A percentile compares a stretch with the other conserved stretches of the same genome.
phyloP scores from a whole-genome alignment of 2,113 vertebrate species.

The Prochilodus magdalenae region DNA sequence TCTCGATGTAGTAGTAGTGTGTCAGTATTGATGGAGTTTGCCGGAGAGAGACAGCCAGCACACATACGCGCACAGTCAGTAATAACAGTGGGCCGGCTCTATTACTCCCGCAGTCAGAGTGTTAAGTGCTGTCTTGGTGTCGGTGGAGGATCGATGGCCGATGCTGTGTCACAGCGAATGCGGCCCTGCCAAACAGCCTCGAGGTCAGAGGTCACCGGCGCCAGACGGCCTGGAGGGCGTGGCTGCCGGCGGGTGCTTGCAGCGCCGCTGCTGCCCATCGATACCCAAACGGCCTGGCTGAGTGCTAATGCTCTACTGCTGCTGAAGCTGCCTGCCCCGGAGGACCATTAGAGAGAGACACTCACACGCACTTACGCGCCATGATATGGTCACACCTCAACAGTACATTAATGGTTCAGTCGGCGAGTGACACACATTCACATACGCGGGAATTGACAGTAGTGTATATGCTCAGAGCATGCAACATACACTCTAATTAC shows the following conservation, averaged over 20 bases:
- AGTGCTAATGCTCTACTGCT: slow-evolving; percentile 95
- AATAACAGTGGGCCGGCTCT: slow-evolving; percentile 69
- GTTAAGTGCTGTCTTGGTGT: slow-evolving; percentile 83
- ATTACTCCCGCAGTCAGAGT: slow-evolving; percentile 79
- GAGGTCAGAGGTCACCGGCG: slow-evolving; percentile 87
- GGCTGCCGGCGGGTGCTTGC: slow-evolving; percentile 74
- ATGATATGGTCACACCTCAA: slow-evolving; percentile 41
- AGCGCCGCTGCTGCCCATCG: slow-evolving; percentile 82
- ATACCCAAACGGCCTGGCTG: slow-evolving; percentile 87
- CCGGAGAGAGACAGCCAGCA: neutral
- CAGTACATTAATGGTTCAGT: slow-evolving; percentile 39
- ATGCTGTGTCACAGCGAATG: slow-evolving; percentile 53
- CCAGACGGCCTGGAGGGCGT: slow-evolving; percentile 75
- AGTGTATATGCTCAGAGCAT: neutral
- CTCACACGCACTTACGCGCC: neutral
- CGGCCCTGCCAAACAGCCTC: slow-evolving; percentile 81
- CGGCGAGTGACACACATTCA: slow-evolving; percentile 10
- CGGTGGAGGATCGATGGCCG: slow-evolving; percentile 76
- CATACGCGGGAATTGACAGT: neutral
- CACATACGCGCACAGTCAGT: slow-evolving; percentile 41
- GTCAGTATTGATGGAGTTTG: slow-evolving; percentile 26
- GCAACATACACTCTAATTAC: slow-evolving; percentile 11
- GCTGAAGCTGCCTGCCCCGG: slow-evolving; percentile 91
- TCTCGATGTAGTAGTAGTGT: slow-evolving; percentile 17
- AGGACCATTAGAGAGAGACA: slow-evolving; percentile 87